Evolutionary conservation across 2,797 vertebrate genomes (phyloP).

Genomic region (Acipenser ruthenus): DNA sequence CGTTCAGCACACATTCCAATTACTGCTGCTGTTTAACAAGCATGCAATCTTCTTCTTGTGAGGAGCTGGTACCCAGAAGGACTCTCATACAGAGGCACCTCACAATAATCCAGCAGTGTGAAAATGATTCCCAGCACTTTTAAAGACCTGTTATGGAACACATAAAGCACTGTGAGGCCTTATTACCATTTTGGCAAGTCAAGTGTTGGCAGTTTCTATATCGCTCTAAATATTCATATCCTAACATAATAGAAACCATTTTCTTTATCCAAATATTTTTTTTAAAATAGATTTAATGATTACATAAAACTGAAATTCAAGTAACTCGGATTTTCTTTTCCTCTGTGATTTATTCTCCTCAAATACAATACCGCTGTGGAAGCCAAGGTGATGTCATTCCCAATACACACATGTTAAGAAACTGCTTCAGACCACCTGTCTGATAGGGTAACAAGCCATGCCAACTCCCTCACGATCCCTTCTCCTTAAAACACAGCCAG

Average conservation of each 20-base stretch:
- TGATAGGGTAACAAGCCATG: conserved; percentile 14
- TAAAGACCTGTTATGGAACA: too few relatives aligned
- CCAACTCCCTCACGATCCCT: conserved; percentile 24
- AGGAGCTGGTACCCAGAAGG: too few relatives aligned
- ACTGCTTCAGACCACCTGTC: conserved; percentile 34
- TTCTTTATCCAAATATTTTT: conserved; percentile 3
- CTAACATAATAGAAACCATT: neutral
- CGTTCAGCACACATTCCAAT: too few relatives aligned
- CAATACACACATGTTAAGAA: conserved; percentile 34
- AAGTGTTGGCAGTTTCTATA: neutral
- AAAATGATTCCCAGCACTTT: too few relatives aligned
- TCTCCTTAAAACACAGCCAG: conserved; percentile 23
- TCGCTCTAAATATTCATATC: neutral
- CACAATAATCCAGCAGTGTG: too few relatives aligned
- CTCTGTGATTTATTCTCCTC: conserved; percentile 12
- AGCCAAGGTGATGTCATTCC: conserved; percentile 25
- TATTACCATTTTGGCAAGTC: neutral
- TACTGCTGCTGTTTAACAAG: too few relatives aligned
- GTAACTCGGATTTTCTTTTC: conserved; percentile 32
- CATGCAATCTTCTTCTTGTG: too few relatives aligned
- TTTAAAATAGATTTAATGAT: neutral
- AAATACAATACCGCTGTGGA: conserved; percentile 5
- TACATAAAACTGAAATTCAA: conserved; percentile 23
- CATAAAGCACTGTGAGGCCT: too few relatives aligned
- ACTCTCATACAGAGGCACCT: too few relatives aligned